Evolutionary conservation across 2,888 invertebrate genomes (phyloP), one percentile per base, ranked within the genome.

Genomic region (Oasisia sp.): DNA sequence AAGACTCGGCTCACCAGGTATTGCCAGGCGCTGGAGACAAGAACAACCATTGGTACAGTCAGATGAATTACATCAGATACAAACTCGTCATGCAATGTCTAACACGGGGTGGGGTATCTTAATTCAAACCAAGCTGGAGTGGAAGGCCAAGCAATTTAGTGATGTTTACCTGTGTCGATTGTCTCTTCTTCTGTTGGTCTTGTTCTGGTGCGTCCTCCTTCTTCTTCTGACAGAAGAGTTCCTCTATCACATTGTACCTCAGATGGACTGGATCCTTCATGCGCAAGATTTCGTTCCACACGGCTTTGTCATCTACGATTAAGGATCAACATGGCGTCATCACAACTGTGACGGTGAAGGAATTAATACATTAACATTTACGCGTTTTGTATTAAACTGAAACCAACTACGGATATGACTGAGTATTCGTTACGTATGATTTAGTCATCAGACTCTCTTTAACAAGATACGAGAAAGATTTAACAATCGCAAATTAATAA

Each of bases 221-320:
- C 32, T 94, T 93, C 92, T 97, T 98, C 95, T 98, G 98, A 95
- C 99, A 99, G 96, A 99, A 99, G 32, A 99, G 97, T 5, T 98
- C 98, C 96, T 99, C 99, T 97, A 99, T 98, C 96, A 98, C 98
- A 56, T 97, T 98, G 98, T 99, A 99, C 96, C 99, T 98, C 94
- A 99, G 97, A 94, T 98, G 98, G 2, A 98, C 97, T 97, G 98
- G 98, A 27, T 98, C 98, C 0, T 98, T 98, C 94, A 99, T 98
- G 27, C 94, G 94, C 45, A 95, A 94, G 1, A 96, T 96, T 74
- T 96, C 95, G 92, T 96, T 95, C 97, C 97, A 97, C 5, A 97
- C 95, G 38, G 94, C 95, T 58, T 95, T 94, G 32, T 95, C 94
- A 5, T 93, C 95, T 95, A 93, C 91, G 90, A 91, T 32, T 74